A percentile compares a stretch with the other conserved stretches of the same genome.
These are phyloP conservation scores for Acromyrmex echinatior DNA, from an alignment of 1,140 invertebrate species.

Conservation along the genomic window DNA sequence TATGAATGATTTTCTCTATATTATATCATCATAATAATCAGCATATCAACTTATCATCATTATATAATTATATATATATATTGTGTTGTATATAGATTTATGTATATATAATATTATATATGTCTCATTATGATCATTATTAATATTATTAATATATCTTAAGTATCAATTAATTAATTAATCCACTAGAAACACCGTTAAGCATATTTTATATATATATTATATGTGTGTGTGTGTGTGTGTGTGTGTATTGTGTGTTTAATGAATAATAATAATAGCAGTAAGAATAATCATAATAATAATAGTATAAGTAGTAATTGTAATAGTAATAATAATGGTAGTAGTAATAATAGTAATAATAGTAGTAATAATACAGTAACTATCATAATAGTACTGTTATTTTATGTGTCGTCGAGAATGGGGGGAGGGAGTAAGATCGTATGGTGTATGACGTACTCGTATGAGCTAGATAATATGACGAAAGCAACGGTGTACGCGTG, in stretches of 20 bases:
- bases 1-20: slow-evolving; percentile 83
- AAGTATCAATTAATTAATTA: slow-evolving; percentile 85
- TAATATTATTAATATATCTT: slow-evolving; percentile 82
- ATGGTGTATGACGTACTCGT: slow-evolving; percentile 53
- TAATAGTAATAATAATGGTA: slow-evolving; percentile 63
- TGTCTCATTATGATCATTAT: slow-evolving; percentile 80
- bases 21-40: slow-evolving; percentile 82
- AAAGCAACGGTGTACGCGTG: slow-evolving; percentile 5
- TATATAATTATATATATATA: slow-evolving; percentile 77
- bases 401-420: slow-evolving; percentile 74
- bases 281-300: slow-evolving; percentile 73
- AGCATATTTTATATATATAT: slow-evolving; percentile 81
- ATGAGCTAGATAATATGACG: slow-evolving; percentile 21
- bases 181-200: slow-evolving; percentile 84
- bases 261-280: slow-evolving; percentile 76
- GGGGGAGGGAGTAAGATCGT: slow-evolving; percentile 71
- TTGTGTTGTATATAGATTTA: slow-evolving; percentile 80
- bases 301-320: slow-evolving; percentile 62
- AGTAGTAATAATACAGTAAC: slow-evolving; percentile 68
- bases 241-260: slow-evolving; percentile 40
- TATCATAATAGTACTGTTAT: slow-evolving; percentile 74
- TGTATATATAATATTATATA: slow-evolving; percentile 78
- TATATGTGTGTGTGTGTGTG: slow-evolving; percentile 52
- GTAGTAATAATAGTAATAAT: slow-evolving; percentile 57
- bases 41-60: slow-evolving; percentile 84